Conservation (phyloP, 2,113 vertebrate species). For the Aptenodytes forsteri region DNA sequence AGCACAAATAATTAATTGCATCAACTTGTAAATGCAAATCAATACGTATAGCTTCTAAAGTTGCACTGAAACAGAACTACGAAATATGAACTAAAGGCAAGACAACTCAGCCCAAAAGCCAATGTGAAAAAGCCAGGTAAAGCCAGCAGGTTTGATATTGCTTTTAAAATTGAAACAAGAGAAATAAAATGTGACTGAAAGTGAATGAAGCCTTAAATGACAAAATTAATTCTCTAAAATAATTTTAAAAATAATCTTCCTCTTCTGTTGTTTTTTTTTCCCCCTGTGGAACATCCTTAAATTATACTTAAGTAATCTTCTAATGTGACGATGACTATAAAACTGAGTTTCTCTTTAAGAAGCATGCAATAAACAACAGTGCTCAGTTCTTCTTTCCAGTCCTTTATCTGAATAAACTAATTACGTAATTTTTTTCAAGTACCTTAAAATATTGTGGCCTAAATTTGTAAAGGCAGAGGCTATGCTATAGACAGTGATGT, state of each 20-base stretch:
- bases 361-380: not conserved
- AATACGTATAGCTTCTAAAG: conserved; percentile 16
- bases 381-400: not conserved
- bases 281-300: not conserved
- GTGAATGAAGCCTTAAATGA: not conserved
- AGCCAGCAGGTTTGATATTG: not conserved
- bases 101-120: conserved; percentile 37
- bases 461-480: not conserved
- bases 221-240: not conserved
- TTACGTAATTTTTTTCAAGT: not conserved
- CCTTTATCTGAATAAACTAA: not conserved
- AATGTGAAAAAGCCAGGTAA: conserved; percentile 15
- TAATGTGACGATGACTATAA: not conserved
- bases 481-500: not conserved
- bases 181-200: not conserved
- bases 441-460: not conserved
- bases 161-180: not conserved
- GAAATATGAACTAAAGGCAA: not conserved
- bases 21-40: not conserved
- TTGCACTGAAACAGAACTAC: not conserved
- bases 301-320: not conserved
- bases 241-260: not conserved
- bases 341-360: not conserved
- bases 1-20: conserved; percentile 31
- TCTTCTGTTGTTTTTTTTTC: not conserved